These are phyloP conservation scores for Folsomia manolachei DNA, from an alignment of 2,888 invertebrate species.

Conservation along the genomic window DNA sequence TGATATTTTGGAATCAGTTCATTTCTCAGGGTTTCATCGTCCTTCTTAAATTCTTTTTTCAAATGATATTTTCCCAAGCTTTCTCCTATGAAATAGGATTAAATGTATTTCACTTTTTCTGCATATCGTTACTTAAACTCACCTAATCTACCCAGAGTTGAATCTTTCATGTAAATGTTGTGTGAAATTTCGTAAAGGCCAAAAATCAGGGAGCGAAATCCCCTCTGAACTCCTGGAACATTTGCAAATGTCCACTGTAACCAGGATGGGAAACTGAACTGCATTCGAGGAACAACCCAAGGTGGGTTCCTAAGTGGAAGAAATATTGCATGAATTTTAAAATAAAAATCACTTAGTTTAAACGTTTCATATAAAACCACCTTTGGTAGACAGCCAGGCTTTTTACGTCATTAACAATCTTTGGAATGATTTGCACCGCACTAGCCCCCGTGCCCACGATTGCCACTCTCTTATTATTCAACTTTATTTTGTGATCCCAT, in stretches of 20 bases:
- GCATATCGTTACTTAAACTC: too few species aligned
- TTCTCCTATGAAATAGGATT: not conserved
- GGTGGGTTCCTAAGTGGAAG: slow-evolving; percentile 30
- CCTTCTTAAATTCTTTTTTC: not conserved
- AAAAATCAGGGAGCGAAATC: slow-evolving; percentile 17
- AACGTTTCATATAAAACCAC: too few species aligned
- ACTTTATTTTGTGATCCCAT: slow-evolving; percentile 35
- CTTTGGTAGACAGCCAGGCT: slow-evolving; percentile 38
- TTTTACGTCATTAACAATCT: slow-evolving; percentile 35
- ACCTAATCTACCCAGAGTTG: slow-evolving; percentile 18
- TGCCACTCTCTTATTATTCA: slow-evolving; percentile 36
- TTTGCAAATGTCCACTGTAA: slow-evolving; percentile 31
- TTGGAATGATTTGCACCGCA: slow-evolving; percentile 44
- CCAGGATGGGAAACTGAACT: slow-evolving; percentile 21
- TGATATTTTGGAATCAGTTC: slow-evolving; percentile 22
- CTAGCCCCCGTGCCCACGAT: slow-evolving; percentile 43
- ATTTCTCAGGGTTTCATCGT: not conserved
- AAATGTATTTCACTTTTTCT: too few species aligned
- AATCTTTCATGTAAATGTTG: slow-evolving; percentile 18
- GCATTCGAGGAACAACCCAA: slow-evolving; percentile 33
- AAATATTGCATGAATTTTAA: too few species aligned
- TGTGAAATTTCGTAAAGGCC: slow-evolving; percentile 12
- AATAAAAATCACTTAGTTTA: too few species aligned
- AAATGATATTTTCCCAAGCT: not conserved
- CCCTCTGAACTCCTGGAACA: slow-evolving; percentile 35